Evolutionary conservation across 1,140 invertebrate species (phyloP), one percentile per base, ranked within the genome.

Genomic region (Megalopta genalis): DNA sequence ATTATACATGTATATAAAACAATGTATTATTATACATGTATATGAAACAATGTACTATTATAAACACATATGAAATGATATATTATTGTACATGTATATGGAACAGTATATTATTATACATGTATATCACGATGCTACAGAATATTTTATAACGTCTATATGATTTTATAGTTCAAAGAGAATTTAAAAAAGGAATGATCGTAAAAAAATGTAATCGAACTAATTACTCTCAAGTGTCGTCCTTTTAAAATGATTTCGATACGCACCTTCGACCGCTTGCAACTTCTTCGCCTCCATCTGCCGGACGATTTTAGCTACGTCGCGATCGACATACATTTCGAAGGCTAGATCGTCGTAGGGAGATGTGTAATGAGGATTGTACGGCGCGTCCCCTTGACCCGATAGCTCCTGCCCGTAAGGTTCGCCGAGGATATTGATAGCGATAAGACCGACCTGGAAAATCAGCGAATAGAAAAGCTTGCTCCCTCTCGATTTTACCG

Each of bases 321-420:
- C 97, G n/a, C 96, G 95, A 91, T 99, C 98, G 12, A 99, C 97
- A 88, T 99, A 99, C 98, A 99, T 99, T 67, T 98, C 97, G 93
- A 99, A 99, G 0, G 98, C 96, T n/a, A 99, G 93, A 92, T 99
- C 98, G 90, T 99, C 98, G 86, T 98, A 97, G 0, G 97, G 96
- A 2, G 97, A 98, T 72, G 95, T 96, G 74, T 96, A 95, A 83
- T 95, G 94, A 21, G 95, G 94, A 87, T 94, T 93, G 71, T 92
- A 93, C 2, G 92, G 81, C 32, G 92, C 90, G 68, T 93, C 92
- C 3, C 90, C 87, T 84, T 93, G 89, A 65, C 81, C 87, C 21
- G 70, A 84, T 6, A 87, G 54, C 32, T 90, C 87, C 32, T 91
- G 88, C 0, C 79, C 84, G 65, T 81, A 87, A 25, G 88, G 87